Conservation (phyloP, 2,888 invertebrate genomes). For the Sipunculus nudus region DNA sequence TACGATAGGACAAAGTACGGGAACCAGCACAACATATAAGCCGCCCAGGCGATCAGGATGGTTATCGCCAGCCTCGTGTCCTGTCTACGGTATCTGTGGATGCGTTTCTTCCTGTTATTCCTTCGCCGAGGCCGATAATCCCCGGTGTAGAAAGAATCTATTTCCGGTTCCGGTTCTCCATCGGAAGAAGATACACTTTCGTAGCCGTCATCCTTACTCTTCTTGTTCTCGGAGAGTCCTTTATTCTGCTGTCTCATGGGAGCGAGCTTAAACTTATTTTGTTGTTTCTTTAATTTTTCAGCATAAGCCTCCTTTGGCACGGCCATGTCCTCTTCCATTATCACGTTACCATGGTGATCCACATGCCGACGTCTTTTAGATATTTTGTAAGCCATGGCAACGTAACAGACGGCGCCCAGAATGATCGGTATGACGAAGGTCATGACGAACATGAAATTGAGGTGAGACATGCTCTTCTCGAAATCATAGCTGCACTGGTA, state of each 20-base stretch:
- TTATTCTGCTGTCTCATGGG: conserved; percentile 38
- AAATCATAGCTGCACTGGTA: conserved; percentile 47
- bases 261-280: conserved; percentile 42
- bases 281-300: conserved; percentile 40
- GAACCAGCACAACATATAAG: conserved; percentile 43
- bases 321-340: conserved; percentile 41
- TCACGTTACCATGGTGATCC: conserved; percentile 32
- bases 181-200: conserved; percentile 30
- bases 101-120: no score
- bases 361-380: conserved; percentile 26
- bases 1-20: conserved; percentile 43
- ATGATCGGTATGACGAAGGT: conserved; percentile 42
- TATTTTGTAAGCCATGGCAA: conserved; percentile 37
- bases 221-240: conserved; percentile 28
- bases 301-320: conserved; percentile 42
- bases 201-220: conserved; percentile 34
- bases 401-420: conserved; percentile 33
- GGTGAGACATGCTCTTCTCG: conserved; percentile 38
- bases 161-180: neutral
- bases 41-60: conserved; percentile 13
- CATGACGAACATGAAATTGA: conserved; percentile 44
- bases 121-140: no score
- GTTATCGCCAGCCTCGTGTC: conserved; percentile 34
- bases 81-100: conserved; percentile 36
- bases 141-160: no score